A percentile compares a stretch with the other conserved stretches of the same genome.
Evolutionary conservation across 1,140 invertebrate species (phyloP).

Genomic region (Atta cephalotes): DNA sequence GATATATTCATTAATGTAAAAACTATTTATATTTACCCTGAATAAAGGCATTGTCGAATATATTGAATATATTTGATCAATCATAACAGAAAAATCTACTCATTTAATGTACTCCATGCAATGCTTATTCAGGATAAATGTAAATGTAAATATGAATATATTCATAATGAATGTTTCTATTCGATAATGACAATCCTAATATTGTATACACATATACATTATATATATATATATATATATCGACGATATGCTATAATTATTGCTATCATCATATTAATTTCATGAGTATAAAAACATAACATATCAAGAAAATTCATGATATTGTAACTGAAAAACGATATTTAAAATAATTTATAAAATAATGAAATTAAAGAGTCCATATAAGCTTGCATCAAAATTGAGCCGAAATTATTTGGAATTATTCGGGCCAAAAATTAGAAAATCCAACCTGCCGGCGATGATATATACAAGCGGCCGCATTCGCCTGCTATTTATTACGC

Average conservation of each 20-base stretch:
- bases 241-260: background rate
- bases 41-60: too few species aligned
- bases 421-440: conserved; percentile 48
- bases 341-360: background rate
- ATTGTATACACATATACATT: too few species aligned
- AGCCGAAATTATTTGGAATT: background rate
- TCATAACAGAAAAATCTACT: too few species aligned
- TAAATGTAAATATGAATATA: too few species aligned
- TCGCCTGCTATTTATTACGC: conserved; percentile 41
- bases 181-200: too few species aligned
- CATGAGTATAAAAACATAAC: background rate
- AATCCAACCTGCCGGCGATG: conserved; percentile 32
- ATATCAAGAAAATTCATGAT: background rate
- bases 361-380: background rate
- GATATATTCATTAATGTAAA: too few species aligned
- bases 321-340: background rate
- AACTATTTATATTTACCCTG: too few species aligned
- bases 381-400: background rate
- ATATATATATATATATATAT: too few species aligned
- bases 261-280: background rate
- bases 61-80: too few species aligned
- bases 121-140: too few species aligned
- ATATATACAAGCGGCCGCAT: conserved; percentile 40
- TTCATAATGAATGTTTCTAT: too few species aligned
- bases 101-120: too few species aligned